phyloP scores from a whole-genome alignment of 2,888 invertebrate species.

The Cybosia mesomella region DNA sequence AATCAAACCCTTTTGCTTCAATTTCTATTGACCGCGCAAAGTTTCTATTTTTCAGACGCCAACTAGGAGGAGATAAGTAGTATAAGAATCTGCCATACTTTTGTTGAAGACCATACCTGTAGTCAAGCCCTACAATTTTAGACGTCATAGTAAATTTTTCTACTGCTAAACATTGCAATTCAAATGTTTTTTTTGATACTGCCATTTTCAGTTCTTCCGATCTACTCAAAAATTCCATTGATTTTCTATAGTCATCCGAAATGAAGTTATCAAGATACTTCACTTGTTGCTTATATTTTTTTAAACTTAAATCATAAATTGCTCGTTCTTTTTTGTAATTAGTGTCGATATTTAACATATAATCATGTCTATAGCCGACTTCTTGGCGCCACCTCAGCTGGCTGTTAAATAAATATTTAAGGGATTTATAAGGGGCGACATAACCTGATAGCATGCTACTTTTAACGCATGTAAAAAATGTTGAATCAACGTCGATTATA shows the following conservation, averaged over 20 bases:
- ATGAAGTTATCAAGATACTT: constrained; percentile 88
- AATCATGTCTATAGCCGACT: constrained; percentile 79
- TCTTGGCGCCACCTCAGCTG: constrained; percentile 63
- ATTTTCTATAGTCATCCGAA: constrained; percentile 87
- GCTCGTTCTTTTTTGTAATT: constrained; percentile 84
- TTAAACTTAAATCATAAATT: constrained; percentile 78
- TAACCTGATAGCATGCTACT: constrained; percentile 53
- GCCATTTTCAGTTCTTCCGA: constrained; percentile 79
- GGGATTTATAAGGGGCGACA: constrained; percentile 65
- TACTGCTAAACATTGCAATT: constrained; percentile 77
- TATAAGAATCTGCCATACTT: constrained; percentile 90
- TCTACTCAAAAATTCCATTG: constrained; percentile 84
- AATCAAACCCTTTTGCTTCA: constrained; percentile 78
- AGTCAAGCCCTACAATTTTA: constrained; percentile 87
- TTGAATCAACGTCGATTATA: constrained; percentile 65
- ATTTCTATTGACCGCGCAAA: constrained; percentile 80
- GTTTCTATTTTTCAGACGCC: constrained; percentile 85
- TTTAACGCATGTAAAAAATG: constrained; percentile 64
- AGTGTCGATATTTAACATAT: constrained; percentile 83
- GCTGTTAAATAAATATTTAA: constrained; percentile 59
- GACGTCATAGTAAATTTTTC: constrained; percentile 72
- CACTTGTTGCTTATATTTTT: constrained; percentile 82
- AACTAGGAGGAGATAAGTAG: constrained; percentile 88
- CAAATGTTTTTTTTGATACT: constrained; percentile 75
- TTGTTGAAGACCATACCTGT: constrained; percentile 88